These are phyloP conservation scores for Tenthredo scrophulariae DNA, from an alignment of 2,888 invertebrate genomes.

Conservation along the genomic window DNA sequence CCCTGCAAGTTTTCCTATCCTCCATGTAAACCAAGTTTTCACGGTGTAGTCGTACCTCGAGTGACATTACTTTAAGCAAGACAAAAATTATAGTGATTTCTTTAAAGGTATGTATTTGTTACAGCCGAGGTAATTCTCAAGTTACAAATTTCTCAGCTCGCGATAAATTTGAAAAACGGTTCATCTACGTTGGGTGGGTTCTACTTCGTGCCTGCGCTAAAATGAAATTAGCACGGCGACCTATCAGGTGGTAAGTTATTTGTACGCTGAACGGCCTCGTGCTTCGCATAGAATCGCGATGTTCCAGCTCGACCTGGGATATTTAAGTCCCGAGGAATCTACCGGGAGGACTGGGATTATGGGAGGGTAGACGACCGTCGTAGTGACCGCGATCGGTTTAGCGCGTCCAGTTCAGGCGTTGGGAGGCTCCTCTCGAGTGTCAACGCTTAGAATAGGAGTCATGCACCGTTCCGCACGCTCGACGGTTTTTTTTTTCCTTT, in stretches of 20 bases:
- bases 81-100: background rate
- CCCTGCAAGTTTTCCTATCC: background rate
- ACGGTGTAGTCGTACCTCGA: background rate
- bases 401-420: conserved; percentile 11
- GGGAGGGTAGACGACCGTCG: background rate
- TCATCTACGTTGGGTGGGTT: background rate
- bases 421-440: conserved; percentile 11
- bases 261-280: conserved; percentile 39
- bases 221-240: conserved; percentile 44
- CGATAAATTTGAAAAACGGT: background rate
- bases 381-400: conserved; percentile 15
- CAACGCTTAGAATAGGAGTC: conserved; percentile 38
- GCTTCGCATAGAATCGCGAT: conserved; percentile 52
- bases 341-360: conserved; percentile 25
- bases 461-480: background rate
- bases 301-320: conserved; percentile 47
- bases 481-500: background rate
- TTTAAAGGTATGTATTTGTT: background rate
- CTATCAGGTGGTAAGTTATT: conserved; percentile 43
- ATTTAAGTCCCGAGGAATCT: conserved; percentile 47
- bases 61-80: background rate
- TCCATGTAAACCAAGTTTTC: background rate
- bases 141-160: background rate
- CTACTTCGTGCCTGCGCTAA: conserved; percentile 19
- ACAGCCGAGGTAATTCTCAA: background rate